Evolutionary conservation across 2,888 invertebrate species (phyloP), one percentile per base, ranked within the genome.

Genomic region (Oxyteleia sp.): DNA sequence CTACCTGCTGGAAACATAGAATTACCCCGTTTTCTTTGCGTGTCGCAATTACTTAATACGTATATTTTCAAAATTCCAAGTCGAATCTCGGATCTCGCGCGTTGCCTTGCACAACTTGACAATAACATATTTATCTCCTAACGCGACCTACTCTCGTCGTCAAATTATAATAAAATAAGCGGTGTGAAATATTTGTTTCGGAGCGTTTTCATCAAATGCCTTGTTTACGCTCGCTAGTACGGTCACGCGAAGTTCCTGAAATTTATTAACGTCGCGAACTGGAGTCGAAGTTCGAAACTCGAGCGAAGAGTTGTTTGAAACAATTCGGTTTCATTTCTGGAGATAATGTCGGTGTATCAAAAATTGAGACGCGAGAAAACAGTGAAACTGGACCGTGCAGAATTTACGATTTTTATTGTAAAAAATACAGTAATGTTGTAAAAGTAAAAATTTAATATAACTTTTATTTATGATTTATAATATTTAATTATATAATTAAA

Each of bases 31-130:
- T 38, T 41, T 41, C 15, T 59, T 43, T 59, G 41, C 41, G 16
- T 23, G 59, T 5, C 41, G 41, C 59, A 59, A 59, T 43, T 59
- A 59, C 26, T 43, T 41, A 43, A 26, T 43, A 13, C 26, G 41
- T 13, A n/a, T n/a, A 13, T 41, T 59, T 59, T 15, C 13, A 7
- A 41, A 41, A 41, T 41, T 41, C 15, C 15, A 4, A 10, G 10
- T 41, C 2, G 41, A 41, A 7, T 15, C 13, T 13, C 13, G 15
- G 10, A 13, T 13, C 3, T 4, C 4, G 3, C 41, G 41, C 10
- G 41, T 41, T 32, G 5, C 5, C 32, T 32, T 32, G 8, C 8
- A 7, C 32, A 32, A 32, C 8, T 5, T 10, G 10, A 8, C 1
- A 8, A 10, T 8, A 8, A 32, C 3, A 32, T 32, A 7, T 32